Conservation (phyloP, 1,140 invertebrate genomes). For the Drosophila rufa region DNA sequence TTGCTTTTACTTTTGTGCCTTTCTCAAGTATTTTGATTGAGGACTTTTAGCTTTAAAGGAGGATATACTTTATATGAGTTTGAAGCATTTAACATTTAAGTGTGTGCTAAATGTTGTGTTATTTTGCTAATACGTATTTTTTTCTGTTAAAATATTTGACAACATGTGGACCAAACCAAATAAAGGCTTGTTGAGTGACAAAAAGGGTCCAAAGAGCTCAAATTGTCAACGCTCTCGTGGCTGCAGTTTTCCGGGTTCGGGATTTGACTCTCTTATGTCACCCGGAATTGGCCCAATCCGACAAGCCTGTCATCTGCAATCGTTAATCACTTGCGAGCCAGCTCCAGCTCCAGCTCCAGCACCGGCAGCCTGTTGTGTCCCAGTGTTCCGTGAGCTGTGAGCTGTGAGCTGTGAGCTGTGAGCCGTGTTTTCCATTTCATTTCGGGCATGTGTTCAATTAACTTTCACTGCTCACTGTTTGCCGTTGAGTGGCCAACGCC, state of each 20-base stretch:
- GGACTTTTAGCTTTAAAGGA: too few species aligned
- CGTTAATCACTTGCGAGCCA: slow-evolving; percentile 34
- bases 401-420: slow-evolving; percentile 3
- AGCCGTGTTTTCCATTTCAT: slow-evolving; percentile 34
- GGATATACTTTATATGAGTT: too few species aligned
- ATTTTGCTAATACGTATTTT: too few species aligned
- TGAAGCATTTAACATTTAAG: too few species aligned
- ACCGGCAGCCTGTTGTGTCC: slow-evolving; percentile 30
- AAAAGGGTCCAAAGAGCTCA: slow-evolving; percentile 7
- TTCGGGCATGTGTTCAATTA: slow-evolving; percentile 50
- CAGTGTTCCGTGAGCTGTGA: background rate
- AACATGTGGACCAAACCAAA: background rate
- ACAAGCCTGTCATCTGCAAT: slow-evolving; percentile 27
- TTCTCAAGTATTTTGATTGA: too few species aligned
- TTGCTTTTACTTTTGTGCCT: too few species aligned
- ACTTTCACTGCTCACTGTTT: slow-evolving; percentile 51
- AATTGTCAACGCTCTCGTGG: slow-evolving; percentile 8
- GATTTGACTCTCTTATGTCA: slow-evolving; percentile 35
- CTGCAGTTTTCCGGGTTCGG: slow-evolving; percentile 12
- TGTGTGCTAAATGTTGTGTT: too few species aligned
- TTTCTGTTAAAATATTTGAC: too few species aligned
- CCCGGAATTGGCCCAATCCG: slow-evolving; percentile 2
- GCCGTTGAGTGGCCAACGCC: slow-evolving; percentile 39
- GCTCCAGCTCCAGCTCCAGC: slow-evolving; percentile 2
- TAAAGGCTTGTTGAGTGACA: slow-evolving; percentile 13